phyloP scores from a whole-genome alignment of 2,888 invertebrate genomes.

The Epistrophe grossulariae region DNA sequence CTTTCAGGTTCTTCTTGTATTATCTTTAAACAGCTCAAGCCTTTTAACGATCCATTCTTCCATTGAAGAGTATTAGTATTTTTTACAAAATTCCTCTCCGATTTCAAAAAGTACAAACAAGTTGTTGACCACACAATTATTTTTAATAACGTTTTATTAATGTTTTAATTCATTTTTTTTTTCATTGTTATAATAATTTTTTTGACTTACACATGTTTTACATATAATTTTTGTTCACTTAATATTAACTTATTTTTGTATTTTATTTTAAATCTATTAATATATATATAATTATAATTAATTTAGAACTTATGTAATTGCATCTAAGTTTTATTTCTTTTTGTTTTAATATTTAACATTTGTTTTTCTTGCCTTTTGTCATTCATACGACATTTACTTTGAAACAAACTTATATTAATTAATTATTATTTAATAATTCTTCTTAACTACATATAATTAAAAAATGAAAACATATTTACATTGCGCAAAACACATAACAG shows the following conservation, averaged over 20 bases:
- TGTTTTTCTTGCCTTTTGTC: slow-evolving; percentile 53
- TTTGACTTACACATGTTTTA: slow-evolving; percentile 74
- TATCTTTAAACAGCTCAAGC: no score
- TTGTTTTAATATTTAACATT: slow-evolving; percentile 36
- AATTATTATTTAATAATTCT: slow-evolving; percentile 27
- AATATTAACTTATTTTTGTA: slow-evolving; percentile 50
- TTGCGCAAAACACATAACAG: slow-evolving; percentile 44
- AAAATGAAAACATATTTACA: slow-evolving; percentile 64
- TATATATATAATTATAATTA: slow-evolving; percentile 69
- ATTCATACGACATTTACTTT: slow-evolving; percentile 59
- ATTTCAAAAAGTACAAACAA: background rate
- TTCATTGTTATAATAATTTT: slow-evolving; percentile 63
- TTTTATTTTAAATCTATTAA: slow-evolving; percentile 56
- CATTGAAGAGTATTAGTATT: no score
- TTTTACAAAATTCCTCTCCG: no score
- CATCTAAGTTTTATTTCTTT: slow-evolving; percentile 65
- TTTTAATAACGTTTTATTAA: slow-evolving; percentile 57
- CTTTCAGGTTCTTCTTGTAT: no score
- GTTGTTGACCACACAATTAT: background rate
- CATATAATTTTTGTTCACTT: slow-evolving; percentile 64
- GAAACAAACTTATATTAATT: slow-evolving; percentile 49
- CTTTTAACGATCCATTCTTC: no score
- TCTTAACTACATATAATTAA: slow-evolving; percentile 18
- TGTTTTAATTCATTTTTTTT: slow-evolving; percentile 58
- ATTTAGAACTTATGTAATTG: slow-evolving; percentile 74